These are phyloP conservation scores for Aporrectodea caliginosa DNA, from an alignment of 1,140 invertebrate species.

Conservation along the genomic window DNA sequence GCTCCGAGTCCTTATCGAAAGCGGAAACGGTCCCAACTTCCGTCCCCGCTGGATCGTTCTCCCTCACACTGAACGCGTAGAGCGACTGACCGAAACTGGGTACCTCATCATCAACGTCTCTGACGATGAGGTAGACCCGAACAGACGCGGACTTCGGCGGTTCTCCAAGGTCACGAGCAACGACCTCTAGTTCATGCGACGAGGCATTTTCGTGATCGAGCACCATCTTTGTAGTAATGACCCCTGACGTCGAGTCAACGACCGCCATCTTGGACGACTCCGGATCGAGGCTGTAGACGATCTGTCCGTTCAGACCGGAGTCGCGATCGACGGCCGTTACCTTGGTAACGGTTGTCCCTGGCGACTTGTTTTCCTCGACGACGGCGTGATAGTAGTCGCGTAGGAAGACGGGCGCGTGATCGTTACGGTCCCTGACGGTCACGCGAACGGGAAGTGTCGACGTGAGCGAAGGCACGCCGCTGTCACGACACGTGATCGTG, in stretches of 20 bases:
- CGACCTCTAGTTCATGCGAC: slow-evolving; percentile 8
- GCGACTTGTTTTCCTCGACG: slow-evolving; percentile 72
- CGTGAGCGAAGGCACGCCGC: slow-evolving; percentile 23
- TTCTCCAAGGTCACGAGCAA: slow-evolving; percentile 8
- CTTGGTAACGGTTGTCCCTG: slow-evolving; percentile 68
- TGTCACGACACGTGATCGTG: slow-evolving; percentile 9
- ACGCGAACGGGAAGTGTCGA: slow-evolving; percentile 63
- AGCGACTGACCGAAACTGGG: slow-evolving; percentile 6
- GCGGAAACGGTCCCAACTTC: slow-evolving; percentile 15
- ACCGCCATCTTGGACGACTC: not conserved
- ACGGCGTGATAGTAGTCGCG: slow-evolving; percentile 64
- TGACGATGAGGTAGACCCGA: slow-evolving; percentile 5
- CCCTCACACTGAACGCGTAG: slow-evolving; percentile 18
- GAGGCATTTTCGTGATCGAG: slow-evolving; percentile 18
- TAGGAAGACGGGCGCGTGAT: slow-evolving; percentile 74
- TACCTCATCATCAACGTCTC: slow-evolving; percentile 15
- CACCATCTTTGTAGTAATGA: not conserved
- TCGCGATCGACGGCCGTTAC: slow-evolving; percentile 74
- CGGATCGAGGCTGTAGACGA: slow-evolving; percentile 57
- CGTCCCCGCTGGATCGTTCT: slow-evolving; percentile 9
- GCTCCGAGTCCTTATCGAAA: not conserved
- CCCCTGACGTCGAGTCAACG: slow-evolving; percentile 18
- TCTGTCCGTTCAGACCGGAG: slow-evolving; percentile 71
- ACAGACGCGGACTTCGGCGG: slow-evolving; percentile 1
- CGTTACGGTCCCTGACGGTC: slow-evolving; percentile 70